A percentile compares a stretch with the other conserved stretches of the same genome.
Conservation (phyloP, 2,888 invertebrate species). For the Apamea epomidion region DNA sequence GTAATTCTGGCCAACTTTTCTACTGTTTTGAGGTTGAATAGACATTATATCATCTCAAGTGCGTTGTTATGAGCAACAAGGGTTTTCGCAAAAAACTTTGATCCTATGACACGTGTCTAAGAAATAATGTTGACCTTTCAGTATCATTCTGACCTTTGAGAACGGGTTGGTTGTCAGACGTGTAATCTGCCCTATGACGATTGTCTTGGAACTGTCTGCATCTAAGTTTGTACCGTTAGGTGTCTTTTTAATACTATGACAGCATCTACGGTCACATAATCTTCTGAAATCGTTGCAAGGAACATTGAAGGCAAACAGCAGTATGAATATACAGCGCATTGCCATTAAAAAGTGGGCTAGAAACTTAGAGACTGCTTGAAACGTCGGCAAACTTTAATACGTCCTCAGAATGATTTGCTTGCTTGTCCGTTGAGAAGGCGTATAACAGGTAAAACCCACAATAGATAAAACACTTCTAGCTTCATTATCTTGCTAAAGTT, state of each 20-base stretch:
- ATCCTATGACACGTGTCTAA: slow-evolving; percentile 10
- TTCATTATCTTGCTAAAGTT: neutral
- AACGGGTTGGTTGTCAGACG: slow-evolving; percentile 14
- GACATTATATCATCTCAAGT: slow-evolving; percentile 33
- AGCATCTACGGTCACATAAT: neutral
- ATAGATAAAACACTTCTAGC: neutral
- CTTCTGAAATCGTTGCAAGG: neutral
- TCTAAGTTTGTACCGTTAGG: slow-evolving; percentile 13
- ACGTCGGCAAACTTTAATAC: neutral
- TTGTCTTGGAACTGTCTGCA: slow-evolving; percentile 34
- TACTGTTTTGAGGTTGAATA: slow-evolving; percentile 17
- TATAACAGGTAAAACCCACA: neutral
- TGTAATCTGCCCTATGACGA: slow-evolving; percentile 47
- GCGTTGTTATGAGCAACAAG: slow-evolving; percentile 7
- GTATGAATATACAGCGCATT: neutral
- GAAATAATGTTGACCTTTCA: slow-evolving; percentile 34
- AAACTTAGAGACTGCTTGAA: neutral
- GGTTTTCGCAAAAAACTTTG: neutral
- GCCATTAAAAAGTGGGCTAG: neutral
- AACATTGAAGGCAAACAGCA: neutral
- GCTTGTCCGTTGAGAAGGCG: neutral
- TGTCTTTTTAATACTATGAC: neutral
- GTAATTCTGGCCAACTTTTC: slow-evolving; percentile 10
- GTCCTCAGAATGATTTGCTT: neutral
- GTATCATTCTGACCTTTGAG: slow-evolving; percentile 30